A percentile compares a stretch with the other conserved stretches of the same genome.
Evolutionary conservation across 53 echinoderm and acorn worm species (phyloP).

Genomic region (Pentamera pediparva): DNA sequence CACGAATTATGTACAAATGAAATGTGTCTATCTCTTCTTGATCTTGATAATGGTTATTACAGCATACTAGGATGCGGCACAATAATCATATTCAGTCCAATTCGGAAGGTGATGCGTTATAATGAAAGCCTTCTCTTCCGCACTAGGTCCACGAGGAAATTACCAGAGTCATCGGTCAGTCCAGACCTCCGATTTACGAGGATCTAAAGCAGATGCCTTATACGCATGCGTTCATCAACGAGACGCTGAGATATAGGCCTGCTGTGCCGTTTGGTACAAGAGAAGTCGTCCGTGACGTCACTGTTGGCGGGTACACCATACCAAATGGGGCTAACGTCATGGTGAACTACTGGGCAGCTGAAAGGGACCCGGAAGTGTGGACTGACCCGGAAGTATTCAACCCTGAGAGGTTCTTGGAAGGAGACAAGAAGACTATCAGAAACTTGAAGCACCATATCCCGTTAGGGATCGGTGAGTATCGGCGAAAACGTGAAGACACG

Average conservation of each 20-base stretch:
- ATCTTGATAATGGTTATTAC: too few species aligned
- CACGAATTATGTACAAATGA: too few species aligned
- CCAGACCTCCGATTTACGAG: neutral
- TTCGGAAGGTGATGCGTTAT: too few species aligned
- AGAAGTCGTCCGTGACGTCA: neutral
- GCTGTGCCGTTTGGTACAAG: neutral
- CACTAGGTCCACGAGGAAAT: conserved; percentile 3
- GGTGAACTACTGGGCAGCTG: conserved; percentile 2
- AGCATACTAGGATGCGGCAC: too few species aligned
- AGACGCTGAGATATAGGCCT: neutral
- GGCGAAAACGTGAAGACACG: too few species aligned
- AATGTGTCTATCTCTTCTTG: too few species aligned
- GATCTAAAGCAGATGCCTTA: neutral
- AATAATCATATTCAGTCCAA: too few species aligned
- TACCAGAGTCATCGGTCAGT: neutral
- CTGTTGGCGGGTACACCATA: neutral
- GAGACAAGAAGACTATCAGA: neutral
- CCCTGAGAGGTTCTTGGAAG: conserved; percentile 1
- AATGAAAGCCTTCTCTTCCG: neutral
- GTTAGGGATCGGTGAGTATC: conserved; percentile 2
- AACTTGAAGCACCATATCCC: neutral
- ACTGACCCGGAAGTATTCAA: neutral
- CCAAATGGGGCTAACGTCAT: neutral
- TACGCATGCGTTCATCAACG: conserved; percentile 4
- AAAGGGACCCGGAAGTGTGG: neutral